Base-by-base conservation (phyloP, 2,888 invertebrate genomes). In the Agrenia bidenticulata region DNA sequence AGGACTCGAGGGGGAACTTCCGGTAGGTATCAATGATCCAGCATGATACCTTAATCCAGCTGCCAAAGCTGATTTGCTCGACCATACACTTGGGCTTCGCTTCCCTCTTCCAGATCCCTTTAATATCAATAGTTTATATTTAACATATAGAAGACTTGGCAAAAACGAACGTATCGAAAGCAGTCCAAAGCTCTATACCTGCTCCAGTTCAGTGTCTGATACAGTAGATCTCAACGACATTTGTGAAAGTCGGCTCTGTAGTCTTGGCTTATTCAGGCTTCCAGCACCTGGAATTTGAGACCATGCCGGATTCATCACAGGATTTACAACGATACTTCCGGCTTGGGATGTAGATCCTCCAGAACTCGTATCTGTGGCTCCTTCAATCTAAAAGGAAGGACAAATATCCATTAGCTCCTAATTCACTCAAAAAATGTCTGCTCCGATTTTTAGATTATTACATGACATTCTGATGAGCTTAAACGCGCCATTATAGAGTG, bases 121-220 rank as follows among this genome's bases (percentile, higher is more conserved):
- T n/a, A 15, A n/a, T 37, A n/a, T 55, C 19, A 49, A 26, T 11
- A 67, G 68, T 66, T 62, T 15, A 39, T 15, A 39, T n/a, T n/a
- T n/a, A n/a, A n/a, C n/a, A n/a, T n/a, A n/a, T n/a, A n/a, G n/a
- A n/a, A n/a, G n/a, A n/a, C n/a, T n/a, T n/a, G n/a, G n/a, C n/a
- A n/a, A n/a, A n/a, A n/a, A n/a, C n/a, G n/a, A n/a, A n/a, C n/a
- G n/a, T n/a, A n/a, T n/a, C n/a, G n/a, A n/a, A n/a, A n/a, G 4
- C 4, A 32, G 32, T 32, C 11, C 32, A 32, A 7, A 11, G 11
- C 11, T 11, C 11, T 32, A 32, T 81, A 89, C 87, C 80, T 89
- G 87, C 82, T 92, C 90, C 80, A 91, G 89, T 84, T 95, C 95
- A 79, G 93, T 94, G 82, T 95, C 95, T 77, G 94, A 95, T 78